Evolutionary conservation across 2,888 invertebrate species (phyloP).

Genomic region (Aleiodes alternator): DNA sequence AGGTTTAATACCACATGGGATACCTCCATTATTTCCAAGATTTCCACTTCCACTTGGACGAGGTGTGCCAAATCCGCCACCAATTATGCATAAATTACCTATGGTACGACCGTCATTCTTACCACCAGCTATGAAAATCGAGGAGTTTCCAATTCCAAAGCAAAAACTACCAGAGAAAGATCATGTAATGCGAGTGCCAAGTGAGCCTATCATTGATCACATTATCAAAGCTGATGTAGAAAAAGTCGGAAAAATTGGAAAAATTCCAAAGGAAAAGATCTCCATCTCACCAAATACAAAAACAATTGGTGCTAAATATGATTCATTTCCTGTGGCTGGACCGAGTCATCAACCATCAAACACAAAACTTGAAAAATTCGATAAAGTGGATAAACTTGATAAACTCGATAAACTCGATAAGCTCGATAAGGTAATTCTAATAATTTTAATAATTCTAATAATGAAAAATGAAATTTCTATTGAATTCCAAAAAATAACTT

Average conservation of each 20-base stretch:
- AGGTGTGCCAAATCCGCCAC: slow-evolving; percentile 78
- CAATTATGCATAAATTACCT: slow-evolving; percentile 79
- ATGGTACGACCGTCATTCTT: slow-evolving; percentile 79
- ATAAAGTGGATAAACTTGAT: slow-evolving; percentile 47
- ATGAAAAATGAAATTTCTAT: no score
- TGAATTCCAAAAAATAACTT: no score
- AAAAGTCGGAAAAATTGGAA: slow-evolving; percentile 66
- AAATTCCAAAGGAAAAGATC: slow-evolving; percentile 63
- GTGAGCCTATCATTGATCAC: slow-evolving; percentile 58
- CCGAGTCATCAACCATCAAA: slow-evolving; percentile 54
- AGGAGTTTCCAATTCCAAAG: slow-evolving; percentile 74
- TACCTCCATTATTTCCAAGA: slow-evolving; percentile 77
- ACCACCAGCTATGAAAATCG: slow-evolving; percentile 77
- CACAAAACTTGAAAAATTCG: slow-evolving; percentile 62
- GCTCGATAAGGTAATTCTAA: slow-evolving; percentile 53
- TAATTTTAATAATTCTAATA: neutral
- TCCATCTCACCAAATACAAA: slow-evolving; percentile 56
- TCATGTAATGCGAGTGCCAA: slow-evolving; percentile 75
- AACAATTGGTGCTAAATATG: slow-evolving; percentile 54
- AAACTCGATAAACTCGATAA: slow-evolving; percentile 64
- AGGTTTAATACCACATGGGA: slow-evolving; percentile 68
- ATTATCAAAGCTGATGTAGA: slow-evolving; percentile 73
- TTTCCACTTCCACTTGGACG: slow-evolving; percentile 74
- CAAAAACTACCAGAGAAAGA: slow-evolving; percentile 77
- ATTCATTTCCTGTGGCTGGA: slow-evolving; percentile 10